phyloP scores from a whole-genome alignment of 2,888 invertebrate species.

The Spisula subtruncata region DNA sequence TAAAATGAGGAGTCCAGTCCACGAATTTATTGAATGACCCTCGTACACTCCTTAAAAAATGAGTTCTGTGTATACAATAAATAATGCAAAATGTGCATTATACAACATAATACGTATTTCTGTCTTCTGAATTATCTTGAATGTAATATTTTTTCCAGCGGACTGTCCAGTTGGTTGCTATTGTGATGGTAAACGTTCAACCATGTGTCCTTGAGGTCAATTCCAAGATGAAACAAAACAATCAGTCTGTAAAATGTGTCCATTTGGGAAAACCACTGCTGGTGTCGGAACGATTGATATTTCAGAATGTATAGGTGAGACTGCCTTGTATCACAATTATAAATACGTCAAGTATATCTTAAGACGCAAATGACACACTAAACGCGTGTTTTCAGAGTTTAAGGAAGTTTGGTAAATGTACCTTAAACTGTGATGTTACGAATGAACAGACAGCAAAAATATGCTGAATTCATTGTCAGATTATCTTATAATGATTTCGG shows the following conservation, averaged over 20 bases:
- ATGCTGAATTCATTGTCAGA: too few relatives aligned
- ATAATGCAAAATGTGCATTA: too few relatives aligned
- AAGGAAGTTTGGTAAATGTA: not conserved
- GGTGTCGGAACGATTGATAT: conserved; percentile 32
- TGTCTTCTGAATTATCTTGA: not conserved
- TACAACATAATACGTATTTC: not conserved
- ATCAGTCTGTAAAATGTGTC: conserved; percentile 41
- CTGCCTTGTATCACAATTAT: not conserved
- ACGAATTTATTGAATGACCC: too few relatives aligned
- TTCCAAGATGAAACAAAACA: conserved; percentile 39
- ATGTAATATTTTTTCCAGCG: conserved; percentile 2
- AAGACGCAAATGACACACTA: not conserved
- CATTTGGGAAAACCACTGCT: conserved; percentile 31
- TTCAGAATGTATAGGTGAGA: conserved; percentile 38
- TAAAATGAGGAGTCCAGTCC: too few relatives aligned
- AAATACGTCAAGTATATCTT: too few relatives aligned
- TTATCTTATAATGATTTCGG: too few relatives aligned
- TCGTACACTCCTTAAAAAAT: too few relatives aligned
- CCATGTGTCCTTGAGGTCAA: conserved; percentile 43
- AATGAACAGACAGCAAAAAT: not conserved
- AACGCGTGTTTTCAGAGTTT: not conserved
- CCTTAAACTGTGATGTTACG: not conserved
- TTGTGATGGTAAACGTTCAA: conserved; percentile 29
- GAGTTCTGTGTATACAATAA: too few relatives aligned
- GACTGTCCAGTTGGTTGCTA: conserved; percentile 35